Evolutionary conservation across 2,888 invertebrate species (phyloP).

Genomic region (Nemotelus nigrinus): DNA sequence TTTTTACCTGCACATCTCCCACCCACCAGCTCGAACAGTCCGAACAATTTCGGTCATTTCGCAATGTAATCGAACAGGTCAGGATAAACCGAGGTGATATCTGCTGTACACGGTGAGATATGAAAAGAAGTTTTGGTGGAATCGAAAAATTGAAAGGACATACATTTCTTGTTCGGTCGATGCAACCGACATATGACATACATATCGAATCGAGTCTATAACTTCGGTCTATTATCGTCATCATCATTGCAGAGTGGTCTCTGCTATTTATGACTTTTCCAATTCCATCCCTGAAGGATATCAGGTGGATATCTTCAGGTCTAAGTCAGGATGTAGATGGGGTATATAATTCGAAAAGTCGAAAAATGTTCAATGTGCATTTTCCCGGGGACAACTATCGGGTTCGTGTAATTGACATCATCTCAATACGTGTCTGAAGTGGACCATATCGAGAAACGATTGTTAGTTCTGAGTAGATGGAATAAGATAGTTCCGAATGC

Average conservation of each 20-base stretch:
- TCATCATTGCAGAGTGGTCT: slow-evolving; percentile 18
- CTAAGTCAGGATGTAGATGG: slow-evolving; percentile 22
- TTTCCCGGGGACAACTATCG: slow-evolving; percentile 20
- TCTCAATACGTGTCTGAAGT: slow-evolving; percentile 44
- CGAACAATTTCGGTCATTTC: slow-evolving; percentile 18
- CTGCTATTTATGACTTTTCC: slow-evolving; percentile 31
- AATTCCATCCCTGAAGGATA: slow-evolving; percentile 2
- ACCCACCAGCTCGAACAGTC: not conserved
- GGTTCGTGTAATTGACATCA: slow-evolving; percentile 39
- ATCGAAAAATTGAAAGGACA: slow-evolving; percentile 24
- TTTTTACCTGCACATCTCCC: not conserved
- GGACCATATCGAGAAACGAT: slow-evolving; percentile 21
- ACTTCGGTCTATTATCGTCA: slow-evolving; percentile 7
- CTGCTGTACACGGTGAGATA: not conserved
- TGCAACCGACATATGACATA: slow-evolving; percentile 25
- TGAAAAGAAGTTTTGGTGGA: slow-evolving; percentile 6
- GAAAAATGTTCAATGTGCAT: slow-evolving; percentile 43
- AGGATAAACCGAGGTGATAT: slow-evolving; percentile 8
- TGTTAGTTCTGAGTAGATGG: not conserved
- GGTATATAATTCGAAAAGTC: slow-evolving; percentile 36
- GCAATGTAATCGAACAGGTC: slow-evolving; percentile 27
- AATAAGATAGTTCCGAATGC: too few species aligned
- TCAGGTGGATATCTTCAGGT: slow-evolving; percentile 30
- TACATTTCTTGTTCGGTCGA: slow-evolving; percentile 19
- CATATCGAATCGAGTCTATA: not conserved